Percentiles rank a stretch among this genome's conserved stretches.
These are phyloP conservation scores for Sminthurinus signatus DNA, from an alignment of 1,140 invertebrate genomes.

Conservation along the genomic window DNA sequence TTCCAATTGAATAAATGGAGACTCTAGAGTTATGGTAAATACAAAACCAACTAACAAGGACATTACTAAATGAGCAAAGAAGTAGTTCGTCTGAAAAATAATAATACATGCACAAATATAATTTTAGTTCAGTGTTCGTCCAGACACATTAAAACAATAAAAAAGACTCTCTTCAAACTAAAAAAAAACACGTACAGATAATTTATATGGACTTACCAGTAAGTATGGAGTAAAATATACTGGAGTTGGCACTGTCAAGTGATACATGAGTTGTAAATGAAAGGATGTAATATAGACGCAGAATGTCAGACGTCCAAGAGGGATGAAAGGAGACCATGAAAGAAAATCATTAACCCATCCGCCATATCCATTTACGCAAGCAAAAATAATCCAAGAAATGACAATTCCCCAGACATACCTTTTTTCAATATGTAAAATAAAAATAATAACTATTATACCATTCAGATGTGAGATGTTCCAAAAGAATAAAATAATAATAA, in stretches of 20 bases:
- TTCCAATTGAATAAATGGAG: conserved; percentile 27
- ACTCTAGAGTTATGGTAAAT: conserved; percentile 25
- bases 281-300: conserved; percentile 27
- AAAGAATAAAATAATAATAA: too few relatives aligned
- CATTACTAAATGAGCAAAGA: conserved; percentile 25
- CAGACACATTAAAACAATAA: not conserved
- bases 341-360: conserved; percentile 52
- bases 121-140: not conserved
- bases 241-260: conserved; percentile 46
- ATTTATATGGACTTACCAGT: not conserved
- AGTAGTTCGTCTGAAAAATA: conserved; percentile 16
- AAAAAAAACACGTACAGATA: not conserved
- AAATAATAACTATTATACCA: too few relatives aligned
- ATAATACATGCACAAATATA: not conserved
- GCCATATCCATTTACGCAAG: conserved; percentile 58
- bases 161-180: not conserved
- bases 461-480: too few relatives aligned
- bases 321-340: conserved; percentile 51
- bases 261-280: not conserved
- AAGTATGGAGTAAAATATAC: too few relatives aligned
- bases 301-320: conserved; percentile 54
- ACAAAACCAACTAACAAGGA: conserved; percentile 4
- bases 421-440: too few relatives aligned
- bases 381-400: conserved; percentile 61
- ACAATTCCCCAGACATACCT: too few relatives aligned